Base-by-base conservation (phyloP, 2,113 vertebrate genomes). In the Girardinichthys multiradiatus region DNA sequence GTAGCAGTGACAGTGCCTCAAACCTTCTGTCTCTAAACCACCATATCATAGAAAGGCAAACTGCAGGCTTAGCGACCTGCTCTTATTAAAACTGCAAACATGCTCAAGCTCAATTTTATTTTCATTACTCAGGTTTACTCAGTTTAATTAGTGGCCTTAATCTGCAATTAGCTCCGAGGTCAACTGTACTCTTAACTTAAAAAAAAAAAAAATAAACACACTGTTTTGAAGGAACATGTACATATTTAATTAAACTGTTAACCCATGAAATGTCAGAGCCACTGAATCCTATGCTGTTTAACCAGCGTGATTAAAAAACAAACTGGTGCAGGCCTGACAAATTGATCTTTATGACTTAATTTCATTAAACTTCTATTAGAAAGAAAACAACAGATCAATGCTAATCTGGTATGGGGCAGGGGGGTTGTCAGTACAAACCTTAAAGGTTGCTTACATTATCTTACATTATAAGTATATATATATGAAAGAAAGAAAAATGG, bases 91-190 rank as follows among this genome's bases (percentile, higher is more conserved):
- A 88, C 85, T 78, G 66, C 60, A 82, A 89, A 90, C 68, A 83
- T 81, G 80, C 70, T 35, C 12, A 26, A 79, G 86, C 84, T 90
- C 87, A 86, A 90, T 85, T 90, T 91, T 90, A 83, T 92, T 92
- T 93, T 90, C 90, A 90, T 88, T 86, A 80, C 79, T 84, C 84
- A 61, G 78, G 79, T 92, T 91, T 90, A 82, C 89, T 92, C 88
- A 88, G 93, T 92, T 93, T 93, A 95, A 94, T 95, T 93, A 92
- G 84, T 86, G 75, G 82, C 72, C 82, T 80, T 94, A 94, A 95
- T 94, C 92, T 92, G 91, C 86, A 94, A 93, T 94, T 94, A 93
- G 90, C 93, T 88, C 68, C 71, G 88, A 92, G 91, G 92, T 95
- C 91, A 94, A 74, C 77, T 85, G 70, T 82, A 86, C 88, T 86